phyloP scores from a whole-genome alignment of 2,888 invertebrate genomes.

The Polydrusus cervinus region DNA sequence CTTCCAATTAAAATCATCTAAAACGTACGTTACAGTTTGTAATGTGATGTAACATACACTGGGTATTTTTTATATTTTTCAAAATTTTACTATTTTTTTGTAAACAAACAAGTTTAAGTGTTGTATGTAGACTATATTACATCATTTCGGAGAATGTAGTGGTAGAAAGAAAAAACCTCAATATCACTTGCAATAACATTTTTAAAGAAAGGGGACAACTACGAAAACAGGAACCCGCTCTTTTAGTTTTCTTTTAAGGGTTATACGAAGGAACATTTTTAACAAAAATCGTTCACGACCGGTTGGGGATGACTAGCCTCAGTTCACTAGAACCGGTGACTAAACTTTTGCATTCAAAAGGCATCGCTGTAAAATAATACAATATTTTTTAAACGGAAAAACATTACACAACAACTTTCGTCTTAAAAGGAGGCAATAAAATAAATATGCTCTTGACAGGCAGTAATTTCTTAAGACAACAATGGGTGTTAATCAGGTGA shows the following conservation, averaged over 20 bases:
- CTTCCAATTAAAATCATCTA: not conserved
- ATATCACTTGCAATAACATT: constrained; percentile 39
- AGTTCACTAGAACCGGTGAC: too few species aligned
- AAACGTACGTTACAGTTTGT: not conserved
- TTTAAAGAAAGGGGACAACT: constrained; percentile 9
- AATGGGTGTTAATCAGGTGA: not conserved
- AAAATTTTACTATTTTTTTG: constrained; percentile 26
- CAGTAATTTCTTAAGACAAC: not conserved
- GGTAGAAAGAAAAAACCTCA: constrained; percentile 7
- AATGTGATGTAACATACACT: not conserved
- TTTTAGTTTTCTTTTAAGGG: not conserved
- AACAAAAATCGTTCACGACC: too few species aligned
- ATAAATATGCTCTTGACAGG: too few species aligned
- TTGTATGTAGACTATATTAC: constrained; percentile 18
- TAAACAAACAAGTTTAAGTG: not conserved
- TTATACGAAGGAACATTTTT: not conserved
- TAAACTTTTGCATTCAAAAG: too few species aligned
- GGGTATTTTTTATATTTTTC: constrained; percentile 13
- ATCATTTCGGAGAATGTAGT: not conserved
- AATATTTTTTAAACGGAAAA: too few species aligned
- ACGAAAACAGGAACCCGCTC: not conserved
- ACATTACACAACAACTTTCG: too few species aligned
- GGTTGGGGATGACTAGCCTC: too few species aligned
- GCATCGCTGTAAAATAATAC: too few species aligned
- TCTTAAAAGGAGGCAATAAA: too few species aligned